Conservation (phyloP, 2,888 invertebrate genomes). For the Temnothorax unifasciatus region DNA sequence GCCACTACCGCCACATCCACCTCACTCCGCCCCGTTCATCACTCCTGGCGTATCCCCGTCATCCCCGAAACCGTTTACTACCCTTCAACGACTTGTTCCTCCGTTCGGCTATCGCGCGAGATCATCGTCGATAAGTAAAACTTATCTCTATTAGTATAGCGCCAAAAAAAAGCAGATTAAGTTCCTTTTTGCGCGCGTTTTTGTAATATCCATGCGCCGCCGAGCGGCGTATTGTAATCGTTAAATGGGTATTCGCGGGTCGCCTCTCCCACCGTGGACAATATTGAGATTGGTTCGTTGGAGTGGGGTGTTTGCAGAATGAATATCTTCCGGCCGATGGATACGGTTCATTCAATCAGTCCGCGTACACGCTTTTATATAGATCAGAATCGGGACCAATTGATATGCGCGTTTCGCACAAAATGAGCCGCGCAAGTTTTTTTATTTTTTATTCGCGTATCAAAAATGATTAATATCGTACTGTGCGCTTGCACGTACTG, state of each 20-base stretch:
- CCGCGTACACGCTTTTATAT: slow-evolving; percentile 70
- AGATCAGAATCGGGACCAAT: slow-evolving; percentile 71
- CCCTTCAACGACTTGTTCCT: slow-evolving; percentile 32
- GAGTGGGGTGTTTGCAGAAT: slow-evolving; percentile 76
- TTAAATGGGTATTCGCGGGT: slow-evolving; percentile 75
- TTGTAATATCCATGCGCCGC: slow-evolving; percentile 65
- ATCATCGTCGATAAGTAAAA: slow-evolving; percentile 37
- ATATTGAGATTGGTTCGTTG: slow-evolving; percentile 56
- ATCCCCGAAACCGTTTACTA: slow-evolving; percentile 19
- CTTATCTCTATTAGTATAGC: slow-evolving; percentile 46
- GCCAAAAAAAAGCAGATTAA: slow-evolving; percentile 29
- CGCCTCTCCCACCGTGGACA: slow-evolving; percentile 57
- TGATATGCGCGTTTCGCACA: slow-evolving; percentile 46
- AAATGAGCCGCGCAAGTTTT: slow-evolving; percentile 37
- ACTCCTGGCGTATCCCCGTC: slow-evolving; percentile 11
- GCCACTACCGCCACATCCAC: slow-evolving; percentile 21
- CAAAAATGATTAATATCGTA: slow-evolving; percentile 45
- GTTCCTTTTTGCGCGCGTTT: slow-evolving; percentile 69
- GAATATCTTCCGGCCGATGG: slow-evolving; percentile 79
- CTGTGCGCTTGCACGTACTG: neutral
- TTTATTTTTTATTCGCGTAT: slow-evolving; percentile 44
- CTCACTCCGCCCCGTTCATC: slow-evolving; percentile 41
- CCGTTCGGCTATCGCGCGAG: slow-evolving; percentile 23
- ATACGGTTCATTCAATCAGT: slow-evolving; percentile 79
- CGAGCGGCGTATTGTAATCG: slow-evolving; percentile 71